Conservation (phyloP, 2,888 invertebrate genomes). For the Drosophila barbarae region DNA sequence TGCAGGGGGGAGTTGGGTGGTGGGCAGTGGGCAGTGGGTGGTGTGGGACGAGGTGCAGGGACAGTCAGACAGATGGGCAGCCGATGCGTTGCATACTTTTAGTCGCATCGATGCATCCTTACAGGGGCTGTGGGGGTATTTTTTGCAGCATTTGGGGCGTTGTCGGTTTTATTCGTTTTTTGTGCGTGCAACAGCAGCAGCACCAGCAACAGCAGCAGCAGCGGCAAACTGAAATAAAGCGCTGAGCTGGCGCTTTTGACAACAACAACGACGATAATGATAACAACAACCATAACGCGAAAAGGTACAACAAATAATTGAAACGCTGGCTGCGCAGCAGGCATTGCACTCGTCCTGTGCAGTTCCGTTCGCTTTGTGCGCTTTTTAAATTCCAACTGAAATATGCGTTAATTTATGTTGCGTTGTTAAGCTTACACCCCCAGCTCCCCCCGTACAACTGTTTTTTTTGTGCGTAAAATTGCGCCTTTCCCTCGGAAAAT, state of each 20-base stretch:
- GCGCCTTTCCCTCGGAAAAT: conserved; percentile 32
- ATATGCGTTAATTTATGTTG: conserved; percentile 73
- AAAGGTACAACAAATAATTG: conserved; percentile 62
- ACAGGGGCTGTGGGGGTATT: conserved; percentile 38
- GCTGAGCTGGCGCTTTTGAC: conserved; percentile 65
- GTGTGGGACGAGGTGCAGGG: conserved; percentile 25
- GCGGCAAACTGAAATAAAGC: conserved; percentile 28
- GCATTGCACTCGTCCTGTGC: conserved; percentile 42
- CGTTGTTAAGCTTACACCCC: conserved; percentile 43
- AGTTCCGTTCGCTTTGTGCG: conserved; percentile 61
- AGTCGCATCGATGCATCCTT: conserved; percentile 66
- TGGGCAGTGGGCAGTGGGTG: conserved; percentile 16
- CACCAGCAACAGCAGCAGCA: conserved; percentile 7
- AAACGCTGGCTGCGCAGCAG: conserved; percentile 58
- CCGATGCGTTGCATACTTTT: conserved; percentile 71
- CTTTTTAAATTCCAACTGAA: conserved; percentile 72
- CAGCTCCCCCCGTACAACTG: conserved; percentile 4
- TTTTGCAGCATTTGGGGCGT: conserved; percentile 62
- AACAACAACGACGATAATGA: conserved; percentile 71
- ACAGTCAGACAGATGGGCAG: conserved; percentile 65
- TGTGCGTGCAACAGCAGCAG: conserved; percentile 57
- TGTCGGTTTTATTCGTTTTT: conserved; percentile 73
- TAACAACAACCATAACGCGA: conserved; percentile 45
- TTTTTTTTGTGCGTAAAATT: conserved; percentile 47
- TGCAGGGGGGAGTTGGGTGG: neutral